phyloP scores from a whole-genome alignment of 2,113 vertebrate genomes.

The Proterorhinus semilunaris region DNA sequence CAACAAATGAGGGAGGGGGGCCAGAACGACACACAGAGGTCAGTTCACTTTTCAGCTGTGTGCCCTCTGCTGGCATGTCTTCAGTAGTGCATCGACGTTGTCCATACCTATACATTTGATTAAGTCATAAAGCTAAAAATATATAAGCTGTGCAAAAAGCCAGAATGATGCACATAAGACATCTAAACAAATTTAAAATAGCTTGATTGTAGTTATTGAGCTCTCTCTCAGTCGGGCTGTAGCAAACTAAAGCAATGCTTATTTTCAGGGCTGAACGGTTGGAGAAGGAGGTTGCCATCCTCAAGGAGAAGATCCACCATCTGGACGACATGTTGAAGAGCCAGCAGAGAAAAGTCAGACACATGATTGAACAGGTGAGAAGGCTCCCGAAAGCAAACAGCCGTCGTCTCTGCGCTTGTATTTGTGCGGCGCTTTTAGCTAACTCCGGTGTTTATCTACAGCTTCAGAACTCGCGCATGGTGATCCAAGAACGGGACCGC shows the following conservation, averaged over 20 bases:
- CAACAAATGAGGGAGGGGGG: conserved; percentile 73
- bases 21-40: conserved; percentile 78
- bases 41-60: conserved; percentile 37
- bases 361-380: conserved; percentile 95
- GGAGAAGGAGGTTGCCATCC: conserved; percentile 85
- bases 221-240: no score
- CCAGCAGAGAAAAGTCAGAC: conserved; percentile 92
- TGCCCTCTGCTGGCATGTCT: not conserved
- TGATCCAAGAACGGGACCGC: conserved; percentile 87
- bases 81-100: not conserved
- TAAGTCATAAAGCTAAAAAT: no score
- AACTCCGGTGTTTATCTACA: conserved; percentile 52
- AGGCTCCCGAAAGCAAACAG: conserved; percentile 10
- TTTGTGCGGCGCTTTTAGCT: conserved; percentile 43
- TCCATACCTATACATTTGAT: not conserved
- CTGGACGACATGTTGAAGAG: conserved; percentile 95
- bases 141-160: no score
- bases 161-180: no score
- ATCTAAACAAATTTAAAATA: no score
- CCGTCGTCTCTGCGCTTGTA: not conserved
- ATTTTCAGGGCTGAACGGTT: conserved; percentile 79
- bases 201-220: no score
- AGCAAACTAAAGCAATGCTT: conserved; percentile 6
- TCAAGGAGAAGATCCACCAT: conserved; percentile 94
- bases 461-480: conserved; percentile 92